Percentiles rank a stretch among this genome's conserved stretches.
Conservation (phyloP, 2,797 vertebrate genomes). For the Labeo calbasu region DNA sequence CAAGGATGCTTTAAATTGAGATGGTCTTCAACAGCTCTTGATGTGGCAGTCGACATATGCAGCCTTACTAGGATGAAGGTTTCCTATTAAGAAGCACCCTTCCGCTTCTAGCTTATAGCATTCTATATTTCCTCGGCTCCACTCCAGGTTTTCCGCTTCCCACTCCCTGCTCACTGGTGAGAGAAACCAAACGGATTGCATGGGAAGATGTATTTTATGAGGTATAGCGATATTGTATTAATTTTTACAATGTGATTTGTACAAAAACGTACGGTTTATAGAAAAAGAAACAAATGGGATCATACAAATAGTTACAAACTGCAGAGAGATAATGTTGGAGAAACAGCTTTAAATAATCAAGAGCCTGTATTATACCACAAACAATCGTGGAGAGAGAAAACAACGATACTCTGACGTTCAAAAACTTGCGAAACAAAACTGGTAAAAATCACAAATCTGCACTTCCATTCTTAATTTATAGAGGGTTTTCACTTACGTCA, state of each 20-base stretch:
- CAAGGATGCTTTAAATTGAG: conserved; percentile 1
- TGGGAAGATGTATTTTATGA: not conserved
- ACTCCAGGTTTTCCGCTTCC: not conserved
- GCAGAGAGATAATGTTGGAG: not conserved
- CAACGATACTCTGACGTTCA: not conserved
- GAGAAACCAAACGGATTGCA: not conserved
- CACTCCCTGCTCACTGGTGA: not conserved
- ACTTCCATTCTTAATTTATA: not conserved
- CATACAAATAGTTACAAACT: not conserved
- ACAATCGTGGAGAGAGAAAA: not conserved
- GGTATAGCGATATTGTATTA: not conserved
- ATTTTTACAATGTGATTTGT: not conserved
- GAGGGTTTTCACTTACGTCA: too few species aligned
- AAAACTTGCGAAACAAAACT: not conserved
- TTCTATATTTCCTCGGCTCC: not conserved
- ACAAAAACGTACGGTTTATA: not conserved
- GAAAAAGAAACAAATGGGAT: not conserved
- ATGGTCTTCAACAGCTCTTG: not conserved
- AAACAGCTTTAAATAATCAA: not conserved
- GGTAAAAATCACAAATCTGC: not conserved
- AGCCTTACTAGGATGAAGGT: not conserved
- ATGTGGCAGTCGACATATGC: not conserved
- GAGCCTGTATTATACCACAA: not conserved
- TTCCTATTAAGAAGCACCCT: not conserved
- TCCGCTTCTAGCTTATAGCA: not conserved